These are phyloP conservation scores for Drosophila punjabiensis DNA, from an alignment of 1,140 invertebrate genomes.

Conservation along the genomic window DNA sequence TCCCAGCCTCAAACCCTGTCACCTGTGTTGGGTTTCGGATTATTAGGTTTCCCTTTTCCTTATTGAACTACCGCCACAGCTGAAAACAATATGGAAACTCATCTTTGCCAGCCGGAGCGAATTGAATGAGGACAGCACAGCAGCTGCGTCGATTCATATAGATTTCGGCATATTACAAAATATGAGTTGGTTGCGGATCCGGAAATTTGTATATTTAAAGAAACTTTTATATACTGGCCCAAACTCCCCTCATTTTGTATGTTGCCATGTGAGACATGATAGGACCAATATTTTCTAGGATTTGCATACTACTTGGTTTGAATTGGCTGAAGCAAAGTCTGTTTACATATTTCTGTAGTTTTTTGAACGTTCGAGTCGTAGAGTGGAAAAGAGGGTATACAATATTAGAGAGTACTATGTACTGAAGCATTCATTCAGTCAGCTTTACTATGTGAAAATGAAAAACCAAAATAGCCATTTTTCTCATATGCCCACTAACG, in stretches of 20 bases:
- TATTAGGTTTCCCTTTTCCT: conserved; percentile 45
- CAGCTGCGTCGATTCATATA: conserved; percentile 59
- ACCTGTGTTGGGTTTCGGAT: conserved; percentile 53
- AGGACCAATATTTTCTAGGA: conserved; percentile 33
- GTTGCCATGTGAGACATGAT: conserved; percentile 21
- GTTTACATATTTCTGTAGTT: background rate
- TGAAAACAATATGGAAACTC: conserved; percentile 57
- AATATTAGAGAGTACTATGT: background rate
- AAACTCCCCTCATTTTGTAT: background rate
- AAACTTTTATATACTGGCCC: conserved; percentile 15
- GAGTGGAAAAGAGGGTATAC: too few relatives aligned
- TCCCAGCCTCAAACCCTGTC: conserved; percentile 3
- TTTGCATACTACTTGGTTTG: conserved; percentile 60
- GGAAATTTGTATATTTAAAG: conserved; percentile 54
- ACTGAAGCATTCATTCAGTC: background rate
- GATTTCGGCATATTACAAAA: conserved; percentile 63
- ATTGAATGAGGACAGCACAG: conserved; percentile 45
- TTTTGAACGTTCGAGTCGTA: background rate
- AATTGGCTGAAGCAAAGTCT: background rate
- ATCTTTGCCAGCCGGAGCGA: conserved; percentile 43
- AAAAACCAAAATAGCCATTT: too few relatives aligned
- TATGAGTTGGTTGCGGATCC: conserved; percentile 41
- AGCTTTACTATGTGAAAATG: too few relatives aligned
- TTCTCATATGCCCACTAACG: too few relatives aligned
- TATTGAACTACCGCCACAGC: conserved; percentile 66